Evolutionary conservation across 2,797 vertebrate genomes (phyloP), one percentile per base, ranked within the genome.

Genomic region (Rhinichthys osculus): DNA sequence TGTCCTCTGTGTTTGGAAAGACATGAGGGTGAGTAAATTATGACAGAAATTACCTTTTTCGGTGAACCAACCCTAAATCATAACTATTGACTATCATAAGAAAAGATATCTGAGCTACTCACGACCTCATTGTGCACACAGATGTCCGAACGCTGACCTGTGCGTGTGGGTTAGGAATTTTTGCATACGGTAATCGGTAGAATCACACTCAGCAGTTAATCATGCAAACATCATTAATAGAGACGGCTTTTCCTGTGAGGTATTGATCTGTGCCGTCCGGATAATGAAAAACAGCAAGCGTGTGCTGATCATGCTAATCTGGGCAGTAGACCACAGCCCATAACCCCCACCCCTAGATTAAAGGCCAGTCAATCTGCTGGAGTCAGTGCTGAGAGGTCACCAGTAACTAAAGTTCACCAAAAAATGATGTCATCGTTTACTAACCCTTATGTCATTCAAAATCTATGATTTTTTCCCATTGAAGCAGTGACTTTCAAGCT

Each of bases 191-290:
- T 84, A 86, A 78, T 88, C n/a, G 52, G 77, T 64, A 81, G 79
- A 13, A 59, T 81, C 66, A 38, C 81, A 27, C 81, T 88, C 81
- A 88, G 82, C 86, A 86, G 86, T 87, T 89, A 74, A 89, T 91
- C 82, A 74, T 86, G 88, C 83, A 76, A 83, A 87, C 78, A 87
- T 87, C 87, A 87, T 90, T 87, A 87, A 88, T 89, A 79, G 78
- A 89, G 83, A 82, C 42, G 62, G 57, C 47, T 74, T 66, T 80
- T 79, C 72, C 73, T 86, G 85, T 86, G 84, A 71, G 52, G 66
- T 80, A 89, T 91, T 82, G 87, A 88, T 87, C 50, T 59, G 42
- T 38, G 74, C 67, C 40, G 66, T 76, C 77, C 8, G 10, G 44
- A 66, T 81, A 84, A 87, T 87, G 70, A 73, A 87, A 80, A 81